A percentile compares a stretch with the other conserved stretches of the same genome.
Evolutionary conservation across 2,797 vertebrate genomes (phyloP).

Genomic region (Epinephelus awoara): DNA sequence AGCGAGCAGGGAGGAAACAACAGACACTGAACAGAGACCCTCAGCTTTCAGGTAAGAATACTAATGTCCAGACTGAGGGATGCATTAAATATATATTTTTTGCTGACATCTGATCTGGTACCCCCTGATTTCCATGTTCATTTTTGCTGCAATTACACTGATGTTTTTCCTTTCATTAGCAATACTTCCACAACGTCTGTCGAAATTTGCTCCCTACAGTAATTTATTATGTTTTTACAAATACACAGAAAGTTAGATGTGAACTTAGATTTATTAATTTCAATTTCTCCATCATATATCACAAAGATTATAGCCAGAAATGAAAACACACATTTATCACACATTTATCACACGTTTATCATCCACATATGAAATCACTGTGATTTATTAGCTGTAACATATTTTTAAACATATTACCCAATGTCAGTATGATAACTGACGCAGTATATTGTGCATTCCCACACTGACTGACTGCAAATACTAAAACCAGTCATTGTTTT

Average conservation of each 20-base stretch:
- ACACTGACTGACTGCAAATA: not conserved
- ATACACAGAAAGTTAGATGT: not conserved
- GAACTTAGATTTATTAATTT: not conserved
- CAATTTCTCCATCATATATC: not conserved
- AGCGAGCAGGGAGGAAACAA: slow-evolving; percentile 91
- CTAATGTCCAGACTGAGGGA: not conserved
- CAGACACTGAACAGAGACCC: slow-evolving; percentile 85
- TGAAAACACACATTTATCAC: not conserved
- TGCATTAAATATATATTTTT: not conserved
- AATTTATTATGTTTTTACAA: not conserved
- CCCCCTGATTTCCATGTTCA: not conserved
- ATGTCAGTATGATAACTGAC: not conserved
- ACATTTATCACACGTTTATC: not conserved
- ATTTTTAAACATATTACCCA: slow-evolving; percentile 2
- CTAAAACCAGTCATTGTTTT: slow-evolving; percentile 17
- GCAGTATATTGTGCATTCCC: not conserved
- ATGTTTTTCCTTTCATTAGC: slow-evolving; percentile 1
- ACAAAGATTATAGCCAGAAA: slow-evolving; percentile 1
- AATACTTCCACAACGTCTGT: slow-evolving; percentile 4
- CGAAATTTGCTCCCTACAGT: not conserved
- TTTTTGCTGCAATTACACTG: not conserved
- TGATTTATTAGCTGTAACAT: not conserved
- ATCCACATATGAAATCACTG: not conserved
- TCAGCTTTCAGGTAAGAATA: slow-evolving; percentile 88
- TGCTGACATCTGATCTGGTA: not conserved